Evolutionary conservation across 2,888 invertebrate species (phyloP).

Genomic region (Strigamia maritima): DNA sequence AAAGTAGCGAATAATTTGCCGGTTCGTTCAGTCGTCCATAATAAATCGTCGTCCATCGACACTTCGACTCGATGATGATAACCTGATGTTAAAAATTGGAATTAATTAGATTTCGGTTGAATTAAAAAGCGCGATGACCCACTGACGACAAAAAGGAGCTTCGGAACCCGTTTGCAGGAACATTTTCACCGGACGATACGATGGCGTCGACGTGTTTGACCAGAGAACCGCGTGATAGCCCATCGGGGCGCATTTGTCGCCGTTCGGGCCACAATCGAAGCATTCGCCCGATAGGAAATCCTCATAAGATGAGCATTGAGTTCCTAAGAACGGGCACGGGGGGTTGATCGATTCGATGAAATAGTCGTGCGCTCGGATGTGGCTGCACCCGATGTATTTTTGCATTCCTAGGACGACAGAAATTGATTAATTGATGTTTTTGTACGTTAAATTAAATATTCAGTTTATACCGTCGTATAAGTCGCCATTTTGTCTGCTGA

Average conservation of each 20-base stretch:
- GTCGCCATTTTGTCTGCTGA: no score
- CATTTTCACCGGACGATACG: neutral
- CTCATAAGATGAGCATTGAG: constrained; percentile 78
- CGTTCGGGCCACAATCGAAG: constrained; percentile 46
- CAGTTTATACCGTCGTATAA: constrained; percentile 40
- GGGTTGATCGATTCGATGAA: constrained; percentile 79
- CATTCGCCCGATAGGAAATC: constrained; percentile 51
- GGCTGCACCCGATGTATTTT: constrained; percentile 77
- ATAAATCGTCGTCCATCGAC: no score
- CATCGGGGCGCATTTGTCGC: constrained; percentile 49
- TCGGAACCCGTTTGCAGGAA: constrained; percentile 26
- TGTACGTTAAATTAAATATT: no score
- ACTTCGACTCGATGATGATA: no score
- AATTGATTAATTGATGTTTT: neutral
- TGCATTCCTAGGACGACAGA: constrained; percentile 58
- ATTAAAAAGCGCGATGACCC: neutral
- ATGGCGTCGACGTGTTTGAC: neutral
- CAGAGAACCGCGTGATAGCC: constrained; percentile 49
- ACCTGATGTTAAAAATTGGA: neutral
- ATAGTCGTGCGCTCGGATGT: constrained; percentile 76
- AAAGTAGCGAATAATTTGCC: neutral
- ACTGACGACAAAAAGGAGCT: constrained; percentile 35
- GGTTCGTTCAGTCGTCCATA: neutral
- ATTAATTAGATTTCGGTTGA: neutral
- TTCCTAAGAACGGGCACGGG: constrained; percentile 71